Evolutionary conservation across 2,113 vertebrate genomes (phyloP).

Genomic region (Aplodontia rufa): DNA sequence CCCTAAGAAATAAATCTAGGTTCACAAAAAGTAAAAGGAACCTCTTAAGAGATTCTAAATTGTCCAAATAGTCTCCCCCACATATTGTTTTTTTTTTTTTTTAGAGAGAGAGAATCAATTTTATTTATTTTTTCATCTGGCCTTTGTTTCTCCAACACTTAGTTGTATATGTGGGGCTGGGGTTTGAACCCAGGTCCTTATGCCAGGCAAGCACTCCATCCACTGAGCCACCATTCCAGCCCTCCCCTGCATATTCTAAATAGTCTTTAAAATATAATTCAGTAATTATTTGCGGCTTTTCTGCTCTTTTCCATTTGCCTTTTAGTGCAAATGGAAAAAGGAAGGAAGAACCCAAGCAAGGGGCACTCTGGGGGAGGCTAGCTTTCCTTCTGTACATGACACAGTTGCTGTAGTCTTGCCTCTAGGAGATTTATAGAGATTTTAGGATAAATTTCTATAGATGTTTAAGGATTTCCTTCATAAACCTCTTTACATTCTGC

Average conservation of each 20-base stretch:
- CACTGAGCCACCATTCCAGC: no score
- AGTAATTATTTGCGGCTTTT: not conserved
- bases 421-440: not conserved
- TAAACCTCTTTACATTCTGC: not conserved
- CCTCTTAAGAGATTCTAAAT: not conserved
- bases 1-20: not conserved
- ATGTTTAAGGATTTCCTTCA: not conserved
- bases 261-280: conserved; percentile 18
- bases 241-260: not conserved
- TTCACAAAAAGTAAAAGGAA: not conserved
- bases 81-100: no score
- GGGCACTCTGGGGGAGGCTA: not conserved
- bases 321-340: not conserved
- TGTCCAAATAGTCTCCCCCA: not conserved
- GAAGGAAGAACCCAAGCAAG: not conserved
- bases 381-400: not conserved
- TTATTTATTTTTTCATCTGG: no score
- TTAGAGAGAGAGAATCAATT: no score
- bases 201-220: no score
- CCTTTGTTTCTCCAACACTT: no score
- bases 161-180: no score
- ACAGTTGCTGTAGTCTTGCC: not conserved
- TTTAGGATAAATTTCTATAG: not conserved
- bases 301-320: not conserved
- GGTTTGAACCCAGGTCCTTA: no score